Percentiles rank a stretch among this genome's conserved stretches.
Conservation (phyloP, 2,797 vertebrate species). For the Enteromius argenteus region DNA sequence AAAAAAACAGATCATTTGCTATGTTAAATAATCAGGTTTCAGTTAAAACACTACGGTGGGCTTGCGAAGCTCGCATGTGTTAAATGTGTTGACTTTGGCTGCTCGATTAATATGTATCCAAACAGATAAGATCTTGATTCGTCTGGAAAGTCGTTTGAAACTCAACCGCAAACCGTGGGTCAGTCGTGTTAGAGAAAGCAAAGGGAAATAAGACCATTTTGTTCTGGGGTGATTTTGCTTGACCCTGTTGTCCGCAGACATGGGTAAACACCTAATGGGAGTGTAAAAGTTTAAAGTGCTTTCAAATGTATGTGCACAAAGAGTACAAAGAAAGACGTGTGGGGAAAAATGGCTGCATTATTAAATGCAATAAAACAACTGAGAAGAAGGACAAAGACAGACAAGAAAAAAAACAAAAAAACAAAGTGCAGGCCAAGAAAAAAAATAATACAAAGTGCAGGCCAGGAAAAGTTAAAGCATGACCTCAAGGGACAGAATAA, state of each 20-base stretch:
- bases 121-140: conserved; percentile 74
- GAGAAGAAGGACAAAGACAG: conserved; percentile 17
- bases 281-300: conserved; percentile 47
- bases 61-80: conserved; percentile 56
- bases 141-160: conserved; percentile 66
- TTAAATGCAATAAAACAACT: conserved; percentile 12
- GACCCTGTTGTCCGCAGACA: conserved; percentile 51
- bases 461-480: conserved; percentile 51
- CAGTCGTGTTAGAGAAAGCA: conserved; percentile 24
- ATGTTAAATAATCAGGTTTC: conserved; percentile 73
- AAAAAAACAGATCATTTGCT: conserved; percentile 67
- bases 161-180: conserved; percentile 47
- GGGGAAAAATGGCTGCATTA: conserved; percentile 23
- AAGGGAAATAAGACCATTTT: conserved; percentile 53
- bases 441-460: conserved; percentile 53
- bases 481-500: conserved; percentile 51
- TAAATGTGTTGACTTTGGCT: conserved; percentile 72
- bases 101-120: conserved; percentile 61
- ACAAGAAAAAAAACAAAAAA: conserved; percentile 42
- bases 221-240: conserved; percentile 54
- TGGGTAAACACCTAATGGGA: conserved; percentile 43
- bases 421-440: conserved; percentile 52
- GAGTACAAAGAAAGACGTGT: conserved; percentile 48
- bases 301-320: no score
- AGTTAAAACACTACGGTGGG: conserved; percentile 65